phyloP scores from a whole-genome alignment of 2,888 invertebrate genomes.

The Hermodice carunculata region DNA sequence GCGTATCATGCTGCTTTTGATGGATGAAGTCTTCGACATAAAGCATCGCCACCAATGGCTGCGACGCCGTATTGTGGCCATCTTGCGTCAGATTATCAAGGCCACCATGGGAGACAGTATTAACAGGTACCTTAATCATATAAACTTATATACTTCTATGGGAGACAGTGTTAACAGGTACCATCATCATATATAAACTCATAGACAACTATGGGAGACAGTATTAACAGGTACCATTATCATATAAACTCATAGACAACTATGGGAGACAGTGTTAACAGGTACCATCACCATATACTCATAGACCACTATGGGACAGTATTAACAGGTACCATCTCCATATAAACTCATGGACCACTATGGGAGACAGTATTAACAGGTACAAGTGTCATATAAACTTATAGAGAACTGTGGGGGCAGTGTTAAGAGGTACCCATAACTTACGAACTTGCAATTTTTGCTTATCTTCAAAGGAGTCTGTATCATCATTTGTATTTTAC shows the following conservation, averaged over 20 bases:
- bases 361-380: constrained; percentile 6
- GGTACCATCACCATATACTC: background rate
- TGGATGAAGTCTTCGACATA: constrained; percentile 89
- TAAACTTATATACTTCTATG: background rate
- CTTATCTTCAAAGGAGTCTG: too few relatives aligned
- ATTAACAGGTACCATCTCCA: constrained; percentile 8
- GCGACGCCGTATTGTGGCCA: constrained; percentile 80
- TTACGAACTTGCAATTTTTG: too few relatives aligned
- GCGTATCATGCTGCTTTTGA: constrained; percentile 81
- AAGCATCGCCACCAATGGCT: constrained; percentile 87
- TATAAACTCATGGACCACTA: too few relatives aligned
- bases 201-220: background rate
- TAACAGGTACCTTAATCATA: constrained; percentile 72
- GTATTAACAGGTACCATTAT: background rate
- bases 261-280: constrained; percentile 5
- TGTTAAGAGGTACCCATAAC: too few relatives aligned
- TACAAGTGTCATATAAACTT: too few relatives aligned
- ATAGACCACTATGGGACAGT: background rate
- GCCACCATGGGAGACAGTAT: constrained; percentile 87
- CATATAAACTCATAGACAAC: background rate
- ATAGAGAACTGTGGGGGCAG: too few relatives aligned
- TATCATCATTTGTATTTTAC: too few relatives aligned
- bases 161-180: background rate
- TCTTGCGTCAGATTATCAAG: constrained; percentile 82
- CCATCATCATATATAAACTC: background rate